phyloP scores from a whole-genome alignment of 2,113 vertebrate genomes.

The Otis tarda region DNA sequence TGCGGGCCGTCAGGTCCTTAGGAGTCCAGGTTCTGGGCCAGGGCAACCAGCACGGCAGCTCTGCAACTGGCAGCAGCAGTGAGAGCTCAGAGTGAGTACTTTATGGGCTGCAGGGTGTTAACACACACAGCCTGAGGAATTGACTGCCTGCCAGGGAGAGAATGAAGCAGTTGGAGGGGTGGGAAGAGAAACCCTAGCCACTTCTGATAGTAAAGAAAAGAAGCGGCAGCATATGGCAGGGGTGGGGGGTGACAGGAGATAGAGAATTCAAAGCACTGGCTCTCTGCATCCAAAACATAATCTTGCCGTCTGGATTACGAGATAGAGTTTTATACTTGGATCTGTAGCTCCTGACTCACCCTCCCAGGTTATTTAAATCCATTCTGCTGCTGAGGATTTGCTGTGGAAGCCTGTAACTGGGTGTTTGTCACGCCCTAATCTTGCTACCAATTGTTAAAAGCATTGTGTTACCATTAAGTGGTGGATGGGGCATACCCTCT shows the following conservation, averaged over 20 bases:
- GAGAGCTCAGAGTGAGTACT: constrained; percentile 83
- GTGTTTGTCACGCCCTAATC: background rate
- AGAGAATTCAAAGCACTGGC: constrained; percentile 31
- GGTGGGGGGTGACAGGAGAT: background rate
- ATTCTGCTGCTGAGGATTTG: constrained; percentile 13
- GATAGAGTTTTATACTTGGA: constrained; percentile 19
- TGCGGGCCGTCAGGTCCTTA: constrained; percentile 82
- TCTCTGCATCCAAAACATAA: constrained; percentile 1
- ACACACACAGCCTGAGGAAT: constrained; percentile 62
- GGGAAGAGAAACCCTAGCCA: constrained; percentile 47
- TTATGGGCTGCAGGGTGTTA: constrained; percentile 74
- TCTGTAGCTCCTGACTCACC: background rate
- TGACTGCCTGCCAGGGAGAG: constrained; percentile 70
- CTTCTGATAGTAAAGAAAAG: constrained; percentile 63
- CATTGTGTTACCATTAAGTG: background rate
- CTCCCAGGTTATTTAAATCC: constrained; percentile 31
- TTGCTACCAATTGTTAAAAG: constrained; percentile 3
- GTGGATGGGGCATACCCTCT: background rate
- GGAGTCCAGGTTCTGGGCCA: constrained; percentile 83
- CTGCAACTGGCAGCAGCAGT: constrained; percentile 72
- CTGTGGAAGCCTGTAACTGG: background rate
- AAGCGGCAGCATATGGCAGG: constrained; percentile 32
- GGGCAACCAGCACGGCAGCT: constrained; percentile 35
- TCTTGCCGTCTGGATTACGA: constrained; percentile 13
- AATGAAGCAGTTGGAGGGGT: constrained; percentile 46